Base-by-base conservation (phyloP, 2,888 invertebrate genomes). In the Trichacis sp. region DNA sequence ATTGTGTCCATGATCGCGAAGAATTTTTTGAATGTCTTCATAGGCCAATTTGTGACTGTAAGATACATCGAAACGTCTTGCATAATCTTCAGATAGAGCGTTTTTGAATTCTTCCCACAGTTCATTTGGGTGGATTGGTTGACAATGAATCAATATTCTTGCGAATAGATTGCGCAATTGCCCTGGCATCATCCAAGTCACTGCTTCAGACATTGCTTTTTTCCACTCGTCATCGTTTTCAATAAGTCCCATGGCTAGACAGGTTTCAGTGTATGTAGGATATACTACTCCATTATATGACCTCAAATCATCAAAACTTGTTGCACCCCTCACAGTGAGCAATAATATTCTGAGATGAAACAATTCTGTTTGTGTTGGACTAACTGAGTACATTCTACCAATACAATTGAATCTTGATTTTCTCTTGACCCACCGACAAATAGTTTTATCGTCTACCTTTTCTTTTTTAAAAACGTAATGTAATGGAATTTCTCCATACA, bases 91-190 rank as follows among this genome's bases (percentile, higher is more conserved):
- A 17, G 50, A 33, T 51, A 55, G 18, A 30, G 38, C 1, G 33
- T 47, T 45, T 62, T 55, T 55, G 5, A 51, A 63, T n/a, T n/a
- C n/a, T n/a, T n/a, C n/a, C n/a, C n/a, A n/a, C n/a, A n/a, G n/a
- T n/a, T n/a, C n/a, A n/a, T 36, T 53, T 8, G 68, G 69, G 43
- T 68, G 49, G 8, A 55, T n/a, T n/a, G n/a, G n/a, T n/a, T n/a
- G n/a, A n/a, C n/a, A n/a, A n/a, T n/a, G n/a, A n/a, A n/a, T n/a
- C n/a, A n/a, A n/a, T n/a, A n/a, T n/a, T n/a, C n/a, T n/a, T n/a
- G n/a, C n/a, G n/a, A n/a, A n/a, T n/a, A n/a, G n/a, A n/a, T n/a
- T n/a, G n/a, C n/a, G n/a, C n/a, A n/a, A n/a, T n/a, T n/a, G n/a
- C n/a, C n/a, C n/a, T 33, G 49, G 33, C 42, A 43, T 50, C 45